phyloP scores from a whole-genome alignment of 2,797 vertebrate species.

The Xenentodon cancila region DNA sequence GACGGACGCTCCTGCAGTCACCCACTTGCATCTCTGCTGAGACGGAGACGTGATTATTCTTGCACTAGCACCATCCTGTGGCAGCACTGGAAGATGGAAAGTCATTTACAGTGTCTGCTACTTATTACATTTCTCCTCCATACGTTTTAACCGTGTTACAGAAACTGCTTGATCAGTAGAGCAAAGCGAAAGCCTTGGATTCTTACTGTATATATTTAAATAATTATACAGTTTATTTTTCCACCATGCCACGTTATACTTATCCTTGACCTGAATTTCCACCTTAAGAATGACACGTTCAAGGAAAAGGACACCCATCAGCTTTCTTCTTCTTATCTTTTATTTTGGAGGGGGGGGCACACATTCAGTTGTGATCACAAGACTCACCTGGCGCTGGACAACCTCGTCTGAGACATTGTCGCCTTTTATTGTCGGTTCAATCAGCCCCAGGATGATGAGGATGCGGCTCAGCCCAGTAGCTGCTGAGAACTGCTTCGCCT shows the following conservation, averaged over 20 bases:
- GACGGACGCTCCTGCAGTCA: slow-evolving; percentile 58
- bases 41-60: slow-evolving; percentile 55
- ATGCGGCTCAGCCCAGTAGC: slow-evolving; percentile 83
- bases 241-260: neutral
- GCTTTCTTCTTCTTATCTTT: neutral
- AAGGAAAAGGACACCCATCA: neutral
- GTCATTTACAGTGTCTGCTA: slow-evolving; percentile 10
- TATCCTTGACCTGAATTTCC: neutral
- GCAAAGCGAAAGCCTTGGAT: neutral
- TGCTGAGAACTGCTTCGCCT: slow-evolving; percentile 83
- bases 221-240: neutral
- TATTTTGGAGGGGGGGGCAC: neutral
- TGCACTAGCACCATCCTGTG: slow-evolving; percentile 78
- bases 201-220: no score
- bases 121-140: neutral
- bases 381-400: slow-evolving; percentile 82
- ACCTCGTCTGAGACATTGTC: slow-evolving; percentile 79
- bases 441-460: slow-evolving; percentile 82
- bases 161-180: neutral
- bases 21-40: slow-evolving; percentile 40
- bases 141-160: neutral
- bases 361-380: neutral
- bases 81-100: slow-evolving; percentile 39
- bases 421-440: slow-evolving; percentile 75
- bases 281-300: neutral